Conservation (phyloP, 2,113 vertebrate species). For the Paracyprichromis sp. region DNA sequence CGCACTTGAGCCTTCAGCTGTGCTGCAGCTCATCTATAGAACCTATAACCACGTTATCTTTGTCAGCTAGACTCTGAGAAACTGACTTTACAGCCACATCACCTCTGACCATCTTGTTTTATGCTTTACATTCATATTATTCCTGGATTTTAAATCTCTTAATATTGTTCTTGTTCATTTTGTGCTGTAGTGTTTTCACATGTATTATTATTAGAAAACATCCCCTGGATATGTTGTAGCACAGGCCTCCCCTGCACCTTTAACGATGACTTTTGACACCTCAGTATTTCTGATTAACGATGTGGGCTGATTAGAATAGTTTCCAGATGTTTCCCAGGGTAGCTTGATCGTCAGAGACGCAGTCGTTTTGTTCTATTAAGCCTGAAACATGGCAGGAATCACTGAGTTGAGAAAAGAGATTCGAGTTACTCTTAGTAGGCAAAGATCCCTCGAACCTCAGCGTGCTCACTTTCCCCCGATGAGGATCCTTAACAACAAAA, state of each 20-base stretch:
- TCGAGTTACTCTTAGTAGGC: not conserved
- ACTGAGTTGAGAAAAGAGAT: not conserved
- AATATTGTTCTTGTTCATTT: fast-evolving
- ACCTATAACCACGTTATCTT: not conserved
- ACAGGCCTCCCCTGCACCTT: not conserved
- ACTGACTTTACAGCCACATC: fast-evolving
- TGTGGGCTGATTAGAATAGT: fast-evolving
- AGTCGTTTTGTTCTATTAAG: fast-evolving
- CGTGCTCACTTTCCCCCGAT: fast-evolving
- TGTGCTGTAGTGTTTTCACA: fast-evolving
- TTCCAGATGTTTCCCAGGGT: not conserved
- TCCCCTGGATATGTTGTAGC: fast-evolving
- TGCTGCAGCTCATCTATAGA: not conserved
- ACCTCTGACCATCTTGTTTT: not conserved
- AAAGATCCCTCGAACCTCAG: not conserved
- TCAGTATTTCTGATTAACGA: not conserved
- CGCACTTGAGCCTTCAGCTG: fast-evolving
- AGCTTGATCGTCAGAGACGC: fast-evolving
- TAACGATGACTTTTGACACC: fast-evolving
- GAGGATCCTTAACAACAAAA: not conserved
- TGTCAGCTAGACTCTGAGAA: not conserved
- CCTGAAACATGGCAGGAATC: not conserved
- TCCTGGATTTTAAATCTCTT: not conserved
- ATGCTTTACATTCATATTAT: not conserved
- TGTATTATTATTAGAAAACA: not conserved